Evolutionary conservation across 1,140 invertebrate species (phyloP), one percentile per base, ranked within the genome.

Genomic region (Eueides isabella): DNA sequence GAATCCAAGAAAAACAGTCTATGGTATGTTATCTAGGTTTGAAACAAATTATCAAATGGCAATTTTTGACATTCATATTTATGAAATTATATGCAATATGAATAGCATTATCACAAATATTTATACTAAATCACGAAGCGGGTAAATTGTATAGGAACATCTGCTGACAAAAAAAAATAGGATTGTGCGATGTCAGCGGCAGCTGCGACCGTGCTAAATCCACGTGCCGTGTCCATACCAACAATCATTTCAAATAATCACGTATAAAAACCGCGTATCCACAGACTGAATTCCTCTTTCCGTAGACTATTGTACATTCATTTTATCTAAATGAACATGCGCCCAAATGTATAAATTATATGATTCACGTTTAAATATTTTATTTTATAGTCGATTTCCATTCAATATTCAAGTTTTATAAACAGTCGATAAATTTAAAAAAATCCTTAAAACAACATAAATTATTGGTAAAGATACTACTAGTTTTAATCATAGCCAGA

Each of bases 141-240:
- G 33, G 73, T 67, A 55, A 64, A 67, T 63, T 64, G 64, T 67
- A 74, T 74, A 71, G 31, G 33, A 78, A 78, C 80, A 82, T 82
- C 78, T 82, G 80, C 76, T 72, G 72, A 74, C 75, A 75, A 75
- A 80, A 79, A 31, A 80, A 48, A 38, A 72, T 38, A 61, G 73
- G 78, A 80, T 70, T 76, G 68, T 67, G 75, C 74, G 76, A 76
- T 82, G 78, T 82, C 74, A 80, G 77, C 69, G 71, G 75, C 80
- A 82, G 80, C 80, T 82, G 80, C 80, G 76, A 61, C n/a, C 41
- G 41, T 48, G 48, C 41, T 64, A 26, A 70, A 71, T 82, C 78
- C 80, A 82, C 80, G 80, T 78, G 80, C 69, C 78, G 76, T 78
- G 80, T 67, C 62, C 68, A 35, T 23, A 67, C 30, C n/a, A 73